Evolutionary conservation across 2,113 vertebrate species (phyloP), one percentile per base, ranked within the genome.

Genomic region (Rhadina sibilatrix): DNA sequence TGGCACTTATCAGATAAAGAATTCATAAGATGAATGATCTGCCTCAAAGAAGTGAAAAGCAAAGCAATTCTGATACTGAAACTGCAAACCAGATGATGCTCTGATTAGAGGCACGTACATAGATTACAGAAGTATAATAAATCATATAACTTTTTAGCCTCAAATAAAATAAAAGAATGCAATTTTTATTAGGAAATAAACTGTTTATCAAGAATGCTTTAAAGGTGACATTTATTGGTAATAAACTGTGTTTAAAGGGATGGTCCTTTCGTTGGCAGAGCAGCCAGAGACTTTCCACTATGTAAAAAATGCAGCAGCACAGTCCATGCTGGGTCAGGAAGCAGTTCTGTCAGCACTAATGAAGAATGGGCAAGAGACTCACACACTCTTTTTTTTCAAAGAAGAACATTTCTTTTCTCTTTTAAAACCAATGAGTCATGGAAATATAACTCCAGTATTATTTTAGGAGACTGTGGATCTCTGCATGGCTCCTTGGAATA

Each of bases 221-320:
- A 93, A 92, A 96, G 72, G 76, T 87, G 93, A 95, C 94, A 87
- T 96, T 97, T 96, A 94, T 89, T 93, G 71, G 85, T 93, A 91
- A 92, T 90, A 93, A 91, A 92, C 60, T 68, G 5, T 63, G 56
- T 89, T 87, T 53, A 93, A 94, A 94, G 80, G 60, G 23, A 16
- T 87, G 80, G 85, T 95, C 56, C 31, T 65, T 88, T 92, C 52
- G 65, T 38, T 90, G 69, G 53, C 60, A 87, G 80, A 93, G 57
- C 64, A 93, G 68, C 16, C 5, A 1, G 53, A 87, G 44, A 76
- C 46, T 65, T 94, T 68, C 24, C 40, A 77, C 47, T 57, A 1
- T 61, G 49, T 52, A 68, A 75, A 78, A 95, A 78, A 75, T 61
- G 28, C 35, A 60, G 53, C 44, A 75, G 68, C 14, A 78, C 68